Evolutionary conservation across 2,113 vertebrate genomes (phyloP).

Genomic region (Oceanodroma tethys): DNA sequence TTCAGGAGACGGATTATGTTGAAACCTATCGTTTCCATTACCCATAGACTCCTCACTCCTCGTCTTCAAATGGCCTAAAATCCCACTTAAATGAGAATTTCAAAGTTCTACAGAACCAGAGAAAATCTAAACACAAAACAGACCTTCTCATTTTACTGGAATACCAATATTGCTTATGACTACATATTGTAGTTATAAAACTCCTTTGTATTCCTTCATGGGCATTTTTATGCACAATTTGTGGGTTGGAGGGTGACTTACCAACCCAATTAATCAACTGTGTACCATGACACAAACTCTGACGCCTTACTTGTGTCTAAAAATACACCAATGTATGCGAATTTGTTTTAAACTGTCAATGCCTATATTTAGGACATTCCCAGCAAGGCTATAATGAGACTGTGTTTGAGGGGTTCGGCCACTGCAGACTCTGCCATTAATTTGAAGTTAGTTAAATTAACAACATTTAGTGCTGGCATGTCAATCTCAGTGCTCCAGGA

Average conservation of each 20-base stretch:
- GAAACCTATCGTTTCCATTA: neutral
- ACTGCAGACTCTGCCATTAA: conserved; percentile 81
- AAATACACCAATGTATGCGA: conserved; percentile 80
- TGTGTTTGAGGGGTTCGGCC: conserved; percentile 81
- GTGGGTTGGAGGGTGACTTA: conserved; percentile 58
- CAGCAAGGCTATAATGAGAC: conserved; percentile 85
- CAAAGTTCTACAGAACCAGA: neutral
- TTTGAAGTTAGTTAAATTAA: conserved; percentile 92
- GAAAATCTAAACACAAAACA: neutral
- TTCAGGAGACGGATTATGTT: neutral
- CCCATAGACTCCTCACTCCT: neutral
- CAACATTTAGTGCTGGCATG: conserved; percentile 84
- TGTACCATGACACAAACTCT: conserved; percentile 80
- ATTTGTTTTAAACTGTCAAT: conserved; percentile 79
- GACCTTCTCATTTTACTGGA: neutral
- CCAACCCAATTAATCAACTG: conserved; percentile 85
- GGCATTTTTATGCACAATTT: conserved; percentile 69
- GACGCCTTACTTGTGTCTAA: conserved; percentile 79
- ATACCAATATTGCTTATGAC: conserved; percentile 27
- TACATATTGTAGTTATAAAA: conserved; percentile 50
- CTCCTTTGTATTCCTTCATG: conserved; percentile 57
- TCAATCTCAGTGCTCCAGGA: conserved; percentile 86
- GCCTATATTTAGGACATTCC: conserved; percentile 85
- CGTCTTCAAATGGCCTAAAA: neutral
- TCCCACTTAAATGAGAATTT: neutral